A percentile compares a stretch with the other conserved stretches of the same genome.
Conservation (phyloP, 2,797 vertebrate species). For the Lepus oiostolus region DNA sequence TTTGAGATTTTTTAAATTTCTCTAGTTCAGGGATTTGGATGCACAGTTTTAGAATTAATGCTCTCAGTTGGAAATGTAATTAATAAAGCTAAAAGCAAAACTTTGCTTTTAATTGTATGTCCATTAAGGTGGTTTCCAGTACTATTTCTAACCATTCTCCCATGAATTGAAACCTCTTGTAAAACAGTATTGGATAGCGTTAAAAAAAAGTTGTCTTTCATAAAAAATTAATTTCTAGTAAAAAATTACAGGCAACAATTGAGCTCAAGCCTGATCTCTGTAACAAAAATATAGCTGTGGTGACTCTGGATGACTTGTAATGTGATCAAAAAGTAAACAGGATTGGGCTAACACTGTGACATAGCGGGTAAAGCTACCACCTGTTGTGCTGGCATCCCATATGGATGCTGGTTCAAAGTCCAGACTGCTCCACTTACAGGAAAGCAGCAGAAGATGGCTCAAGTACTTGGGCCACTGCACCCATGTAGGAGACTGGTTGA, state of each 20-base stretch:
- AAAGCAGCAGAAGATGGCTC: no score
- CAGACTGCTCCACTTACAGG: no score
- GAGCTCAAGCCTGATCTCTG: not conserved
- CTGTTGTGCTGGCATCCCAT: no score
- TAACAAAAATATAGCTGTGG: not conserved
- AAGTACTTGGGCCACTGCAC: no score
- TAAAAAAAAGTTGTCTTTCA: not conserved
- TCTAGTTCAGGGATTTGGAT: not conserved
- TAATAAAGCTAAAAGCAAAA: not conserved
- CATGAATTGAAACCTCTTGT: not conserved
- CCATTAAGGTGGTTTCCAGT: not conserved
- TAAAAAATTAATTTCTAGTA: not conserved
- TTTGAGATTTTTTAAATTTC: not conserved
- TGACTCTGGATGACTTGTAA: not conserved
- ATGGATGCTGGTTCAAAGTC: no score
- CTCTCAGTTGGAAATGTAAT: not conserved
- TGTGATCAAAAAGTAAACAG: no score
- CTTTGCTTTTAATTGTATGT: not conserved
- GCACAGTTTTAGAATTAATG: not conserved
- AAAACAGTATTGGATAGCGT: not conserved
- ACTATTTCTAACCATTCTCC: not conserved
- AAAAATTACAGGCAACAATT: not conserved
- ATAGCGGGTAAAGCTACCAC: no score
- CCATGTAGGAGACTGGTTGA: no score
- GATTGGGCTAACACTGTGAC: no score